Base-by-base conservation (phyloP, 1,140 invertebrate species). In the Drepana arcuata region DNA sequence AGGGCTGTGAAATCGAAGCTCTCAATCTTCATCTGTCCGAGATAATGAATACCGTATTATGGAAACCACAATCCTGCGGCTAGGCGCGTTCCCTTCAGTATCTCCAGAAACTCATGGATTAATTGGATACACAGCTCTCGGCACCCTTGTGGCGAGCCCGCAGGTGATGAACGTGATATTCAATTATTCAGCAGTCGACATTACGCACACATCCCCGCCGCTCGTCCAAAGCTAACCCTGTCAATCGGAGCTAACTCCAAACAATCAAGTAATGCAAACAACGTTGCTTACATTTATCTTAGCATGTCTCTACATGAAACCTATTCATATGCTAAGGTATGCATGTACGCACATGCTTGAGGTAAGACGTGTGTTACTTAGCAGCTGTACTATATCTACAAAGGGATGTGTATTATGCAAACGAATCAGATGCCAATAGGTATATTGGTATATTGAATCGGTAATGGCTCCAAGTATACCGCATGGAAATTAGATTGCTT, bases 111-210 rank as follows among this genome's bases (percentile, higher is more conserved):
- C 48, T 30, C 45, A 48, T 27, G 38, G 55, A 46, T 60, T 64
- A 70, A 72, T 67, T 67, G 59, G 53, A 59, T 63, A 60, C 53
- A 60, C 46, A 52, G 36, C 32, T 36, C 48, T 47, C 44, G 50
- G 58, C 46, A 63, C 52, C 48, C 45, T 48, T 61, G 48, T 34
- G 42, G 51, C 34, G 29, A 39, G 44, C 48, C 44, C 58, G 48
- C 52, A 62, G 54, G 58, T 64, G 46, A 48, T 55, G 38, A 48
- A 31, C 28, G 41, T 49, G 42, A 55, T 57, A 66, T 66, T 71
- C 58, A 62, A 75, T 78, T 63, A 69, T 66, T 60, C 45, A 23
- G 32, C 18, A 48, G 41, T 31, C 35, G 32, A 34, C 46, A 59
- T 56, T 62, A 56, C 41, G 28, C 16, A 14, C 23, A 26, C 14